A percentile compares a stretch with the other conserved stretches of the same genome.
Evolutionary conservation across 2,113 vertebrate species (phyloP).

Genomic region (Microtus montanus): DNA sequence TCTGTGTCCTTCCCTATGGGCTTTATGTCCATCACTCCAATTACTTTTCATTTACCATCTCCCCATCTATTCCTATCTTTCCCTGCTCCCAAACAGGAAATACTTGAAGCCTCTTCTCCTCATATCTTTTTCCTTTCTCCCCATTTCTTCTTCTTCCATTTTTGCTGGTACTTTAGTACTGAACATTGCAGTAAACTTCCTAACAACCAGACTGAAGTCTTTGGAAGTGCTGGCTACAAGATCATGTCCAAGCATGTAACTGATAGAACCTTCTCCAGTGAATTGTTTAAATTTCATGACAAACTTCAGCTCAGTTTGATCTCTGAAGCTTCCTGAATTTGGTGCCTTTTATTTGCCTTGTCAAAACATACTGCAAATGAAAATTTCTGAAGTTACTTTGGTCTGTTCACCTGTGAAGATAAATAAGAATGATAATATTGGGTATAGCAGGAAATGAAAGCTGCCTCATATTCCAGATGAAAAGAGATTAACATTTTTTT

Average conservation of each 20-base stretch:
- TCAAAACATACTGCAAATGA: neutral
- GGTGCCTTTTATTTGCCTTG: neutral
- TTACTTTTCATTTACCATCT: neutral
- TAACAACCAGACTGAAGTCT: neutral
- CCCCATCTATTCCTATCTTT: neutral
- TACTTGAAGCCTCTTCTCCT: neutral
- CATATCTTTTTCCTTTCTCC: neutral
- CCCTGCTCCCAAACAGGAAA: neutral
- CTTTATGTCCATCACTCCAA: neutral
- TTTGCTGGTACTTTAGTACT: neutral
- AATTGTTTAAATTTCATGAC: neutral
- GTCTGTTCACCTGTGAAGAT: neutral
- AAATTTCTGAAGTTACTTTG: conserved; percentile 23
- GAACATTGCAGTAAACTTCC: neutral
- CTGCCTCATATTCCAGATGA: neutral
- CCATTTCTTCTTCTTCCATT: neutral
- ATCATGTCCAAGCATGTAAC: neutral
- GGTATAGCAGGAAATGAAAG: neutral
- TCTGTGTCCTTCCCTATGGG: neutral
- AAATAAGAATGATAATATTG: neutral
- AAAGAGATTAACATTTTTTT: neutral
- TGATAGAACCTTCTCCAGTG: neutral
- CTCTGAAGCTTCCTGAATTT: neutral
- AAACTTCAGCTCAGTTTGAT: neutral
- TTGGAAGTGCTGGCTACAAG: neutral